A percentile compares a stretch with the other conserved stretches of the same genome.
Conservation (phyloP, 2,888 invertebrate species). For the Nomada fucata region DNA sequence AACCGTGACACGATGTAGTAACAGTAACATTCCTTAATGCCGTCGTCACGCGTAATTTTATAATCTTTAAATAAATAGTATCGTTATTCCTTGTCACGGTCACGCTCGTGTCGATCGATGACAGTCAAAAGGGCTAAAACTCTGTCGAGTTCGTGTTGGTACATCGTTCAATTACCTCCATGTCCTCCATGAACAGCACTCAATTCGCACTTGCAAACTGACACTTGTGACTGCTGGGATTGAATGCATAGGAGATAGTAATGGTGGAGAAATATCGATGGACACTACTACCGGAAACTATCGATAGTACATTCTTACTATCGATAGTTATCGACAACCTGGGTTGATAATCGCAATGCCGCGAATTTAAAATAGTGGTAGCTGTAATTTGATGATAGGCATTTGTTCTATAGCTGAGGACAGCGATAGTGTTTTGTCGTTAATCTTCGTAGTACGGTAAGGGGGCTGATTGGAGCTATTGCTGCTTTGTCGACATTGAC, state of each 20-base stretch:
- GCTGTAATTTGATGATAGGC: too few relatives aligned
- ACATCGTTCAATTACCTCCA: constrained; percentile 45
- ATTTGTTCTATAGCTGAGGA: too few relatives aligned
- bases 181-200: constrained; percentile 29
- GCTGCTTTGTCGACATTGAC: too few relatives aligned
- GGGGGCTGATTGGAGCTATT: too few relatives aligned
- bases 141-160: constrained; percentile 16
- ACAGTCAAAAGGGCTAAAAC: constrained; percentile 32
- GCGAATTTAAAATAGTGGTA: too few relatives aligned
- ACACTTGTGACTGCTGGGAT: constrained; percentile 52
- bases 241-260: constrained; percentile 6
- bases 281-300: too few relatives aligned
- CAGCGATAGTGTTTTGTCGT: too few relatives aligned
- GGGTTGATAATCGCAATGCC: too few relatives aligned
- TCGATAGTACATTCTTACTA: too few relatives aligned
- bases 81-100: not conserved
- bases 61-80: not conserved
- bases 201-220: constrained; percentile 41
- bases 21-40: constrained; percentile 34
- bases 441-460: too few relatives aligned
- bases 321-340: too few relatives aligned
- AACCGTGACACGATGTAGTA: constrained; percentile 19
- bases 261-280: too few relatives aligned
- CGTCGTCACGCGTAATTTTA: constrained; percentile 20
- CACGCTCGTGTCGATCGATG: constrained; percentile 27